Evolutionary conservation across 2,888 invertebrate genomes (phyloP).

Genomic region (Chorisops tibialis): DNA sequence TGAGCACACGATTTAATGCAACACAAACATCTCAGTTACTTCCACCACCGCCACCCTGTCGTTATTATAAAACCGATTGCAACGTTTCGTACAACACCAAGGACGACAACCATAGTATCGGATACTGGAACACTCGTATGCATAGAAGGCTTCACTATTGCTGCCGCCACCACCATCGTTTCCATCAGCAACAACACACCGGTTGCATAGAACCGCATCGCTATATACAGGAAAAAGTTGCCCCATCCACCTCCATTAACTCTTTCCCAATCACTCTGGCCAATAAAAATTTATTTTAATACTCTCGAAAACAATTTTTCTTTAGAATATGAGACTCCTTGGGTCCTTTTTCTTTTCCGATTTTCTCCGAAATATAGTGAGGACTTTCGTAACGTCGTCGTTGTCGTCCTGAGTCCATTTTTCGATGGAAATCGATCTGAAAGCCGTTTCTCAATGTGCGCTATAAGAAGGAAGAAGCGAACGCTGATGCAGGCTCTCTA

Average conservation of each 20-base stretch:
- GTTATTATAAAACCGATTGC: constrained; percentile 5
- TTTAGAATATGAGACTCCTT: constrained; percentile 29
- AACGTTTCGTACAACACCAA: constrained; percentile 15
- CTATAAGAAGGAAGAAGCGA: constrained; percentile 1
- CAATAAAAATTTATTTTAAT: constrained; percentile 34
- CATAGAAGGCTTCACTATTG: background rate
- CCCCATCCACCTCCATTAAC: constrained; percentile 18
- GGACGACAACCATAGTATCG: background rate
- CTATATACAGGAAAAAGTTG: constrained; percentile 13
- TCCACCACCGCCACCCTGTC: constrained; percentile 3
- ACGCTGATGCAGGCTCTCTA: too few species aligned
- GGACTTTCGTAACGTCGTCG: background rate
- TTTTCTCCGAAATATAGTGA: background rate
- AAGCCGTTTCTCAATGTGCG: constrained; percentile 29
- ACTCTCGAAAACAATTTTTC: constrained; percentile 32
- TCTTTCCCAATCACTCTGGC: constrained; percentile 18
- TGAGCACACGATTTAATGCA: constrained; percentile 31
- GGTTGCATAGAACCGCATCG: background rate
- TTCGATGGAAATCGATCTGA: constrained; percentile 32
- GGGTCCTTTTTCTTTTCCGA: constrained; percentile 1
- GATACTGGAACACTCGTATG: constrained; percentile 6
- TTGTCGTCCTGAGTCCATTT: background rate
- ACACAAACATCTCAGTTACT: constrained; percentile 28
- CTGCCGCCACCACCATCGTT: background rate
- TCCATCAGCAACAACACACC: constrained; percentile 18